phyloP scores from a whole-genome alignment of 2,888 invertebrate genomes.

The Anodontia alba region DNA sequence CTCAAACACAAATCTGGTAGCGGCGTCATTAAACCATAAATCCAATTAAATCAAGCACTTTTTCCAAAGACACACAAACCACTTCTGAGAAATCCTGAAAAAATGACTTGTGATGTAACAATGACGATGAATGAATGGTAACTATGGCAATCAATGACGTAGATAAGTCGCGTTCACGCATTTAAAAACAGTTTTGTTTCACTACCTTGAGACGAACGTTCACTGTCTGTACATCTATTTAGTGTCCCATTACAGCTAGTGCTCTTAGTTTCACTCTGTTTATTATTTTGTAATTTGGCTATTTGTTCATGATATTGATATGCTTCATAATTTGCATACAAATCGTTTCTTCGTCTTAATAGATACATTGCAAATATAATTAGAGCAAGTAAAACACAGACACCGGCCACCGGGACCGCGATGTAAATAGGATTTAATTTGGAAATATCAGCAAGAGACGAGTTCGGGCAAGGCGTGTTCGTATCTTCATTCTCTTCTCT shows the following conservation, averaged over 20 bases:
- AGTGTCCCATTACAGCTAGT: conserved; percentile 65
- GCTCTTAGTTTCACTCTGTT: conserved; percentile 55
- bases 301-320: conserved; percentile 73
- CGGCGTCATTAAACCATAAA: too few species aligned
- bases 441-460: conserved; percentile 42
- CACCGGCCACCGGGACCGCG: conserved; percentile 83
- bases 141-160: neutral
- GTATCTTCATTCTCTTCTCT: conserved; percentile 39
- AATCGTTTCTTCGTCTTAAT: conserved; percentile 77
- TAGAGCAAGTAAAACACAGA: conserved; percentile 82
- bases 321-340: conserved; percentile 68
- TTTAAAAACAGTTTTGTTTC: conserved; percentile 80
- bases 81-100: neutral
- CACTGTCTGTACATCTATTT: conserved; percentile 81
- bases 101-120: neutral
- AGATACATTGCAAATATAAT: conserved; percentile 84
- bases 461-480: conserved; percentile 42
- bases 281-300: conserved; percentile 58
- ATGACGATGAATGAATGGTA: neutral
- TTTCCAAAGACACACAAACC: neutral
- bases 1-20: neutral
- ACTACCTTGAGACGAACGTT: conserved; percentile 80
- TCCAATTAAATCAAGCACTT: neutral
- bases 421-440: conserved; percentile 83
- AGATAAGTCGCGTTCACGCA: conserved; percentile 49